Percentiles rank a stretch among this genome's conserved stretches.
phyloP scores from a whole-genome alignment of 2,888 invertebrate species.

The Heliconius charithonia region DNA sequence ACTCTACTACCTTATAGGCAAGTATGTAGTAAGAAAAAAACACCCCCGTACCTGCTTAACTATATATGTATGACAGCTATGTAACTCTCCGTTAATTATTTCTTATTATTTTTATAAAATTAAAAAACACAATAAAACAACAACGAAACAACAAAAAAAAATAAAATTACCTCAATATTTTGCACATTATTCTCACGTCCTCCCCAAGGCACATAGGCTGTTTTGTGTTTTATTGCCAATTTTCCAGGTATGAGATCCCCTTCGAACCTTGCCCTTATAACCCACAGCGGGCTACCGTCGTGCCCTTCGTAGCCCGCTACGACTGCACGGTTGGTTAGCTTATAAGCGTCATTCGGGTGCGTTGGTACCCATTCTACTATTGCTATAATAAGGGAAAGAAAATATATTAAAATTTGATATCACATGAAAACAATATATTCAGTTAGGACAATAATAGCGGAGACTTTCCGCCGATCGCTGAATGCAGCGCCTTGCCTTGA shows the following conservation, averaged over 20 bases:
- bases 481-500: too few relatives aligned
- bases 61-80: too few relatives aligned
- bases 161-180: conserved; percentile 65
- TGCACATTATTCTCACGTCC: conserved; percentile 67
- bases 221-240: conserved; percentile 68
- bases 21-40: too few relatives aligned
- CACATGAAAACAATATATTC: too few relatives aligned
- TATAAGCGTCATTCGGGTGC: conserved; percentile 56
- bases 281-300: conserved; percentile 76
- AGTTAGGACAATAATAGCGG: too few relatives aligned
- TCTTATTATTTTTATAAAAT: neutral
- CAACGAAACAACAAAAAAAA: neutral
- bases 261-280: conserved; percentile 68
- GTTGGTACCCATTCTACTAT: conserved; percentile 70
- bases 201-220: conserved; percentile 74
- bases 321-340: conserved; percentile 65
- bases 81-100: neutral
- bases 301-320: conserved; percentile 75
- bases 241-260: conserved; percentile 77
- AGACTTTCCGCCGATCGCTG: too few relatives aligned
- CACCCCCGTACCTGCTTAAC: too few relatives aligned
- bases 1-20: too few relatives aligned
- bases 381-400: conserved; percentile 54
- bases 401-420: neutral
- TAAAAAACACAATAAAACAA: neutral